These are phyloP conservation scores for Sabellastarte sp. DNA, from an alignment of 2,888 invertebrate genomes.

Conservation along the genomic window DNA sequence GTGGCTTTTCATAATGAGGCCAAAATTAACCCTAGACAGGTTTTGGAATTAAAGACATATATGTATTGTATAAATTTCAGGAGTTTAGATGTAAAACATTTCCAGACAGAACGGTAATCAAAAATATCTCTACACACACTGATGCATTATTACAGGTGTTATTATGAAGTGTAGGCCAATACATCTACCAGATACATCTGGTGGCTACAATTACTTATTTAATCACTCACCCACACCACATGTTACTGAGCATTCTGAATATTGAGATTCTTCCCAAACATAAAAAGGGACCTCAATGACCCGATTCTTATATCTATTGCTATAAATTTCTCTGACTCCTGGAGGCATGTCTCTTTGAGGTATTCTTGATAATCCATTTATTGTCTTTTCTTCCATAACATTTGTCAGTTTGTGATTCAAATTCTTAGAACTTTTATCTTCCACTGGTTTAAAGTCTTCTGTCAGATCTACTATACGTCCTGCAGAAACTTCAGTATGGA, in stretches of 20 bases:
- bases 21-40: too few relatives aligned
- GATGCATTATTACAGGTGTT: too few relatives aligned
- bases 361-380: not conserved
- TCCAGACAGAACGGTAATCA: too few relatives aligned
- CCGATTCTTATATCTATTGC: not conserved
- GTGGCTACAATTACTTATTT: too few relatives aligned
- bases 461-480: too few relatives aligned
- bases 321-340: not conserved
- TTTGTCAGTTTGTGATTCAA: not conserved
- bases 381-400: not conserved
- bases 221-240: not conserved
- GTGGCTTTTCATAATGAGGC: too few relatives aligned
- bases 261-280: not conserved
- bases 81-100: not conserved
- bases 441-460: too few relatives aligned
- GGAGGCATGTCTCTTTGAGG: not conserved
- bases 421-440: not conserved
- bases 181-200: too few relatives aligned
- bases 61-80: not conserved
- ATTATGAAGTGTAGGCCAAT: too few relatives aligned
- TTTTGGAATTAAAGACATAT: too few relatives aligned
- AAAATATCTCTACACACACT: too few relatives aligned
- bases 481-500: too few relatives aligned
- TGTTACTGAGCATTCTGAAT: not conserved
- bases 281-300: not conserved